Conservation (phyloP, 1,140 invertebrate species). For the Glomeris maerens region DNA sequence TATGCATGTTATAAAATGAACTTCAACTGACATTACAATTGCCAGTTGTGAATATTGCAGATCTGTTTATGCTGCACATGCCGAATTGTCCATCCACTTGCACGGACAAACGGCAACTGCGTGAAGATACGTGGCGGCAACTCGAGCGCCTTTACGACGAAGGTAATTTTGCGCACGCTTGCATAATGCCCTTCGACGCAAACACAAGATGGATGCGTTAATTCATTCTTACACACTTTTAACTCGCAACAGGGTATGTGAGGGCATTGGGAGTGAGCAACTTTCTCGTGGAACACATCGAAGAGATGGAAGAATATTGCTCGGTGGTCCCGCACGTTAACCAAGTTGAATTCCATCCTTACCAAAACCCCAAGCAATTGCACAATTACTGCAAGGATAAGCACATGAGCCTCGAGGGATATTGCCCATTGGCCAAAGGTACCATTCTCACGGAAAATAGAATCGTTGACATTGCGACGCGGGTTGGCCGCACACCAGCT, state of each 20-base stretch:
- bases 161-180: constrained; percentile 20
- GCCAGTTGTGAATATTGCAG: constrained; percentile 17
- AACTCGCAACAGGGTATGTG: not conserved
- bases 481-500: constrained; percentile 23
- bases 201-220: no score
- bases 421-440: constrained; percentile 33
- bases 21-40: no score
- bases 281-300: constrained; percentile 28
- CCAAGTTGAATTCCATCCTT: constrained; percentile 35
- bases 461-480: constrained; percentile 22
- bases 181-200: not conserved
- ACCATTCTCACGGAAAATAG: constrained; percentile 21
- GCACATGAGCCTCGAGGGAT: constrained; percentile 30
- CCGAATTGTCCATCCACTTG: constrained; percentile 26
- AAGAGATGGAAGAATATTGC: constrained; percentile 25
- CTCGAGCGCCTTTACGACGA: constrained; percentile 29
- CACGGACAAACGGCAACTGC: constrained; percentile 19
- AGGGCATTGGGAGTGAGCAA: constrained; percentile 32
- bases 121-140: constrained; percentile 30
- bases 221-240: no score
- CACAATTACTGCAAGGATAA: constrained; percentile 28
- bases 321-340: constrained; percentile 30
- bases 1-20: no score
- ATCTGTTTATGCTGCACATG: constrained; percentile 30
- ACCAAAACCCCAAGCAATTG: constrained; percentile 27